These are phyloP conservation scores for Marronus borbonicus DNA, from an alignment of 2,888 invertebrate genomes.

Conservation along the genomic window DNA sequence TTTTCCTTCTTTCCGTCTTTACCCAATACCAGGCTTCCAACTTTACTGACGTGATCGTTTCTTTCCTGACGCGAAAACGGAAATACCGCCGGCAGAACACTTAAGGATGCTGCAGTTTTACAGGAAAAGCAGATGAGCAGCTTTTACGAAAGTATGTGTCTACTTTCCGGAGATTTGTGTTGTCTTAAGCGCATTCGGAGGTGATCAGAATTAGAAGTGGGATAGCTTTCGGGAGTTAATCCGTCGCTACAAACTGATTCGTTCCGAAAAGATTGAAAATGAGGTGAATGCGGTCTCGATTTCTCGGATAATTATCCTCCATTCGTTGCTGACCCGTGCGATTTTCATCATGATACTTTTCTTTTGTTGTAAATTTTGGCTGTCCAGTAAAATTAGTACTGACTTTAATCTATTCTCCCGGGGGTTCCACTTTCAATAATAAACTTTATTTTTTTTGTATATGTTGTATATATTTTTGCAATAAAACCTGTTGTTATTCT, in stretches of 20 bases:
- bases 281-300: background rate
- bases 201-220: constrained; percentile 15
- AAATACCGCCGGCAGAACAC: constrained; percentile 16
- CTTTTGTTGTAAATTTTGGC: too few species aligned
- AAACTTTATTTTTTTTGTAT: too few species aligned
- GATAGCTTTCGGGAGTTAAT: constrained; percentile 28
- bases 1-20: background rate
- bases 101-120: constrained; percentile 9
- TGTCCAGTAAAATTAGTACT: too few species aligned
- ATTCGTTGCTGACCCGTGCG: background rate
- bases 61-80: constrained; percentile 1
- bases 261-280: background rate
- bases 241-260: constrained; percentile 17
- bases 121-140: constrained; percentile 31
- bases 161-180: constrained; percentile 38
- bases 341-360: too few species aligned
- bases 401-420: too few species aligned
- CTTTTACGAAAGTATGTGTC: constrained; percentile 33
- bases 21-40: background rate
- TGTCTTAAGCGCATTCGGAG: constrained; percentile 14
- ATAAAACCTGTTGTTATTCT: too few species aligned
- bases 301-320: background rate
- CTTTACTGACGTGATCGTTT: constrained; percentile 6
- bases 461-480: too few species aligned
- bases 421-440: too few species aligned